A percentile compares a stretch with the other conserved stretches of the same genome.
These are phyloP conservation scores for Oenanthe oenanthe DNA, from an alignment of 2,113 vertebrate species.

Conservation along the genomic window DNA sequence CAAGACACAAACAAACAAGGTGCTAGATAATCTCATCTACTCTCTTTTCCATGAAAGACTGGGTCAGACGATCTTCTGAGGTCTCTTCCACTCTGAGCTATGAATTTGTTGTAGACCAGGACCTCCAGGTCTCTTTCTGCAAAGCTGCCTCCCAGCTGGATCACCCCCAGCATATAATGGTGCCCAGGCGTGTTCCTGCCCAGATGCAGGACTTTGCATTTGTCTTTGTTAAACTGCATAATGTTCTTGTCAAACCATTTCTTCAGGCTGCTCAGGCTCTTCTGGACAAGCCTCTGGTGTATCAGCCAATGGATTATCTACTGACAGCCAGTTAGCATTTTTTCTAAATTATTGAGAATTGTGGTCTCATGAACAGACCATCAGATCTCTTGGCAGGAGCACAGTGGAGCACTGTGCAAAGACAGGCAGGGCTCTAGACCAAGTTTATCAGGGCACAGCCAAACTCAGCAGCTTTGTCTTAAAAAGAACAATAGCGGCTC, in stretches of 20 bases:
- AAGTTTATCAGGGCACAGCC: background rate
- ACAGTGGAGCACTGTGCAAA: background rate
- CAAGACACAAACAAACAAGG: fast-evolving
- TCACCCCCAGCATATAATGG: fast-evolving
- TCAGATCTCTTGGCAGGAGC: background rate
- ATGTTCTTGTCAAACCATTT: background rate
- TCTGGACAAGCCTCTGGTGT: background rate
- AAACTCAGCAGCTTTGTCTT: background rate
- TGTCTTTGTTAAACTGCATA: background rate
- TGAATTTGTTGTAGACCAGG: background rate
- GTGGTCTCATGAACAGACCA: background rate
- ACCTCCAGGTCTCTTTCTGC: background rate
- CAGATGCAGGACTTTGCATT: background rate
- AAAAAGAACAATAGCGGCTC: background rate
- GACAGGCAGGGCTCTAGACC: background rate
- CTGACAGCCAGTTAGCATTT: background rate
- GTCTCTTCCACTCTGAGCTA: background rate
- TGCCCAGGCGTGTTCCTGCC: background rate
- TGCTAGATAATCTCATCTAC: background rate
- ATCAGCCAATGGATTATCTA: background rate
- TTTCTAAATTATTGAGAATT: background rate
- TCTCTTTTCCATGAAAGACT: background rate
- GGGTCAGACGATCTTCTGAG: background rate
- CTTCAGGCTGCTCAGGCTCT: background rate
- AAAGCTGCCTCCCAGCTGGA: background rate